Evolutionary conservation across 2,888 invertebrate species (phyloP).

Genomic region (Blomia tropicalis): DNA sequence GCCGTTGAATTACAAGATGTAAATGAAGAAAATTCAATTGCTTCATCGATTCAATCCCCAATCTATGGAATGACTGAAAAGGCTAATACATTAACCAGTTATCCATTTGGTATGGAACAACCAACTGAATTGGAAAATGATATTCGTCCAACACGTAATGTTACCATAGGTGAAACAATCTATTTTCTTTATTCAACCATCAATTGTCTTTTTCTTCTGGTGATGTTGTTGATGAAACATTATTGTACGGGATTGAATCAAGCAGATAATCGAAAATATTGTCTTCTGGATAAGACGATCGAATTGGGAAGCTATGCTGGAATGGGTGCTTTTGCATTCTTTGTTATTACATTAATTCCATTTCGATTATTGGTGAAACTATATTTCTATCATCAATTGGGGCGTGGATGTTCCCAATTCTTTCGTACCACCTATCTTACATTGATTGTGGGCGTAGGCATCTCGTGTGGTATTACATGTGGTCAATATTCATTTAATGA

Average conservation of each 20-base stretch:
- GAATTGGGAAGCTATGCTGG: not conserved
- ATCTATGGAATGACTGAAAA: not conserved
- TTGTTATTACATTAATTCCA: not conserved
- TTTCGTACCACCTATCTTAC: not conserved
- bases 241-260: not conserved
- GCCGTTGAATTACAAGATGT: not conserved
- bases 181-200: not conserved
- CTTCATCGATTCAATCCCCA: not conserved
- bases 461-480: not conserved
- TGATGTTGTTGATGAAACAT: not conserved
- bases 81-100: not conserved
- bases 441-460: not conserved
- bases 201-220: not conserved
- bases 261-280: not conserved
- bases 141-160: constrained; percentile 6
- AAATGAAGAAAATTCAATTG: not conserved
- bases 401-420: not conserved
- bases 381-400: not conserved
- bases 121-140: not conserved
- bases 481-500: not conserved
- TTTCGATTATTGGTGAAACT: not conserved
- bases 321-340: not conserved
- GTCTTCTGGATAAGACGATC: not conserved
- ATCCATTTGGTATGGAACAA: constrained; percentile 5
- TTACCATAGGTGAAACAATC: not conserved